Conservation (phyloP, 2,797 vertebrate species). For the Halcyon badia region DNA sequence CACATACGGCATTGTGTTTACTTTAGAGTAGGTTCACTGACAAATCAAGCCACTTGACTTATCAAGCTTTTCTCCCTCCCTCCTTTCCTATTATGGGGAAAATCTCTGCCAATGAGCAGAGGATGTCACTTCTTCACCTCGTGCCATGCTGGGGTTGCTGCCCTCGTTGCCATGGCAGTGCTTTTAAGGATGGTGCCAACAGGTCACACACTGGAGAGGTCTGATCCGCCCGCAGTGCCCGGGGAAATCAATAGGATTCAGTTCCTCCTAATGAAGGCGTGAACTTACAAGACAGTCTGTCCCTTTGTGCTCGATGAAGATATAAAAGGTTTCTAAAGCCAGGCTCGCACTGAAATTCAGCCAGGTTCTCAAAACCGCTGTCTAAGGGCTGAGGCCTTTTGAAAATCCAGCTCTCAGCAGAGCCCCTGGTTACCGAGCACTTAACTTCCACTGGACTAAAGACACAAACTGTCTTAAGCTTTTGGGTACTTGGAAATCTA, state of each 20-base stretch:
- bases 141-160: not conserved
- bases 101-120: not conserved
- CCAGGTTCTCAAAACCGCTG: not conserved
- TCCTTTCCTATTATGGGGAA: not conserved
- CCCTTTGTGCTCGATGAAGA: slow-evolving; percentile 6
- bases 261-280: slow-evolving; percentile 17
- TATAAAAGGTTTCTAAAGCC: not conserved
- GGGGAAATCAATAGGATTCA: not conserved
- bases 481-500: not conserved
- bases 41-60: slow-evolving; percentile 67
- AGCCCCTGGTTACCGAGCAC: not conserved
- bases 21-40: slow-evolving; percentile 42
- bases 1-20: slow-evolving; percentile 42
- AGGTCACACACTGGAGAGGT: not conserved
- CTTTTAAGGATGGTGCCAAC: slow-evolving; percentile 4
- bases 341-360: not conserved
- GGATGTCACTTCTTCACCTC: slow-evolving; percentile 43
- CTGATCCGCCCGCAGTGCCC: not conserved
- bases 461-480: not conserved
- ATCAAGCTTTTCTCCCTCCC: rapidly evolving
- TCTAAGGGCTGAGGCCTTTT: not conserved
- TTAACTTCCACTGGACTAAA: not conserved
- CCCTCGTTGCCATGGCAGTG: not conserved
- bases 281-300: slow-evolving; percentile 1
- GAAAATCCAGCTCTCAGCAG: not conserved